Conservation (phyloP, 2,888 invertebrate species). For the Drosophila anomalata region DNA sequence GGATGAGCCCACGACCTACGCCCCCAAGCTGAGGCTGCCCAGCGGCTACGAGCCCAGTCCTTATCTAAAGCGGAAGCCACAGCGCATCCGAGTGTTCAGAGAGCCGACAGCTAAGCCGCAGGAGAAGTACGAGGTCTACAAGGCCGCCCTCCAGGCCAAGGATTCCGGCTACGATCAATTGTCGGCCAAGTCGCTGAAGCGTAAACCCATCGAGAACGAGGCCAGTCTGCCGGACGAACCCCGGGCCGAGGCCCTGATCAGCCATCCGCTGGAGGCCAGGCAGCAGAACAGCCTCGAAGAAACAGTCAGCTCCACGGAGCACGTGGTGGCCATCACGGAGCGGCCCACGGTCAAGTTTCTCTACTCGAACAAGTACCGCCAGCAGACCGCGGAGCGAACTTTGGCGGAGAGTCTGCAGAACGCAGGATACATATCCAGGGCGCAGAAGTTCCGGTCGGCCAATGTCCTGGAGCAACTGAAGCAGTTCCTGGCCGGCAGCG, state of each 20-base stretch:
- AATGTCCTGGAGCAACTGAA: conserved; percentile 78
- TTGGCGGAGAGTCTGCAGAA: conserved; percentile 81
- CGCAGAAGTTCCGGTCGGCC: conserved; percentile 57
- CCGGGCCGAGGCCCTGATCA: conserved; percentile 79
- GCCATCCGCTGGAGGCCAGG: conserved; percentile 55
- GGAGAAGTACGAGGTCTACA: conserved; percentile 74
- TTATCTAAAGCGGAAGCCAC: conserved; percentile 63
- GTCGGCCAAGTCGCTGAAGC: conserved; percentile 32
- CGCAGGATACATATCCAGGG: conserved; percentile 78
- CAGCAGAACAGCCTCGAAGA: conserved; percentile 79
- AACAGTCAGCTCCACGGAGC: conserved; percentile 55
- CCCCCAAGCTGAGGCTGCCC: conserved; percentile 77
- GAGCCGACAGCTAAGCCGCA: conserved; percentile 48
- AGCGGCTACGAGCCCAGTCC: conserved; percentile 39
- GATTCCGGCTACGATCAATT: conserved; percentile 28
- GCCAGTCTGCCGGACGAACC: conserved; percentile 56
- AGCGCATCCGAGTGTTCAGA: conserved; percentile 63
- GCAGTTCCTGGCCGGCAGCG: conserved; percentile 72
- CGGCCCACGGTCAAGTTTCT: conserved; percentile 76
- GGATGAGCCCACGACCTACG: conserved; percentile 83
- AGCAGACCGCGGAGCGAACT: conserved; percentile 76
- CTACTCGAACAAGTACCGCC: conserved; percentile 81
- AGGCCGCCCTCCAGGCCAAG: conserved; percentile 58
- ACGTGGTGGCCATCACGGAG: conserved; percentile 74
- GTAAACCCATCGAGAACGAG: conserved; percentile 70